These are phyloP conservation scores for Therioaphis trifolii DNA, from an alignment of 2,888 invertebrate species.

Conservation along the genomic window DNA sequence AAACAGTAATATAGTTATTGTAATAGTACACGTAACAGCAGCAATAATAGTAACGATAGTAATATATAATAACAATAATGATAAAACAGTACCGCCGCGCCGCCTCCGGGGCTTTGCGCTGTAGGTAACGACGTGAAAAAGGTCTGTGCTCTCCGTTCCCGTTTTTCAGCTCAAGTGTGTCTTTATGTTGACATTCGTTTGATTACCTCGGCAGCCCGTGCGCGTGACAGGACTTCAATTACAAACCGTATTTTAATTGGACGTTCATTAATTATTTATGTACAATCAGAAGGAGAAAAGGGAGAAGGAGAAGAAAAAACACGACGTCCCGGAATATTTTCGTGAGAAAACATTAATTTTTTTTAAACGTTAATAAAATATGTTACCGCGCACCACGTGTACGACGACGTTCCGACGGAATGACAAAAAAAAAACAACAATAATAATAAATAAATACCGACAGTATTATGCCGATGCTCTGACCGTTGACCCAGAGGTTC, in stretches of 20 bases:
- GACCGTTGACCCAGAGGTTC: too few species aligned
- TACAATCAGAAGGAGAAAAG: not conserved
- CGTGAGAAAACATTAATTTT: too few species aligned
- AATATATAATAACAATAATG: too few species aligned
- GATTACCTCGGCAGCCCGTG: not conserved
- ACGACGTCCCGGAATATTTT: not conserved
- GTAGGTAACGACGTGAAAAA: not conserved
- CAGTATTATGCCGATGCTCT: too few species aligned
- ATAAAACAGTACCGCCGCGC: not conserved
- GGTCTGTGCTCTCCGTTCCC: not conserved
- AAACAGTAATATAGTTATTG: too few species aligned
- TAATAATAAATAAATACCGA: too few species aligned
- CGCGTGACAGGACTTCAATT: constrained; percentile 33
- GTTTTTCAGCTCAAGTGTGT: constrained; percentile 13
- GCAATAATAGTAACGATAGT: too few species aligned
- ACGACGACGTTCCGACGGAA: too few species aligned
- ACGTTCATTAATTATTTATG: constrained; percentile 32
- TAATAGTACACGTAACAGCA: too few species aligned
- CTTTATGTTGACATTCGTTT: constrained; percentile 45
- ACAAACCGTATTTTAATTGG: constrained; percentile 51
- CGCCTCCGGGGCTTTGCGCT: not conserved
- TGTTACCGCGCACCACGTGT: too few species aligned
- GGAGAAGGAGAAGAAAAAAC: not conserved
- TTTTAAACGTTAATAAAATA: too few species aligned
- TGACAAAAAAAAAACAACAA: too few species aligned